phyloP scores from a whole-genome alignment of 2,888 invertebrate genomes.

The Xestoiulus laeticollis region DNA sequence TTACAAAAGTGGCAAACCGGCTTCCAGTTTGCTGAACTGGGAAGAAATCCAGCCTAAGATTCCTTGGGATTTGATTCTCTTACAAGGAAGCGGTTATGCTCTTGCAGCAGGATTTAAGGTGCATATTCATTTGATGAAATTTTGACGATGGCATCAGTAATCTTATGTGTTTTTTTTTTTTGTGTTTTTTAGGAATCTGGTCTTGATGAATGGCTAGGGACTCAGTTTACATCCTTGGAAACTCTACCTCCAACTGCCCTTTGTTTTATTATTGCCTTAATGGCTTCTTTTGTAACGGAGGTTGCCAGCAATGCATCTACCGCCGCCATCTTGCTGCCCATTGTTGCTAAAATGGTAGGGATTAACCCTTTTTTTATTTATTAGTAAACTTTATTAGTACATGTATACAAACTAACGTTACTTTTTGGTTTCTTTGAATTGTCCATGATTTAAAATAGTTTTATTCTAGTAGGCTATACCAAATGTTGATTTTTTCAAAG shows the following conservation, averaged over 20 bases:
- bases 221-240: neutral
- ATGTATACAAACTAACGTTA: too few relatives aligned
- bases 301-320: slow-evolving; percentile 49
- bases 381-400: too few relatives aligned
- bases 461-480: too few relatives aligned
- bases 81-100: slow-evolving; percentile 52
- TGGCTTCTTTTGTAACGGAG: slow-evolving; percentile 49
- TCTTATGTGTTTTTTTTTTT: neutral
- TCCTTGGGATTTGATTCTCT: slow-evolving; percentile 49
- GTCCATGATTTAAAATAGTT: too few relatives aligned
- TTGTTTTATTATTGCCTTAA: slow-evolving; percentile 20
- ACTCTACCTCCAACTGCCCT: neutral
- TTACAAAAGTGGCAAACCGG: slow-evolving; percentile 20
- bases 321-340: slow-evolving; percentile 42
- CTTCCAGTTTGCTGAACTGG: slow-evolving; percentile 32
- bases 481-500: too few relatives aligned
- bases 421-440: too few relatives aligned
- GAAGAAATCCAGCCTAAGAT: slow-evolving; percentile 18
- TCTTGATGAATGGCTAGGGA: slow-evolving; percentile 45
- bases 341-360: slow-evolving; percentile 48
- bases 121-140: neutral
- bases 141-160: neutral
- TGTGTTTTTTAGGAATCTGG: slow-evolving; percentile 17
- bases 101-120: slow-evolving; percentile 51
- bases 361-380: neutral